Base-by-base conservation (phyloP, 2,888 invertebrate species). In the Clitarchus hookeri region DNA sequence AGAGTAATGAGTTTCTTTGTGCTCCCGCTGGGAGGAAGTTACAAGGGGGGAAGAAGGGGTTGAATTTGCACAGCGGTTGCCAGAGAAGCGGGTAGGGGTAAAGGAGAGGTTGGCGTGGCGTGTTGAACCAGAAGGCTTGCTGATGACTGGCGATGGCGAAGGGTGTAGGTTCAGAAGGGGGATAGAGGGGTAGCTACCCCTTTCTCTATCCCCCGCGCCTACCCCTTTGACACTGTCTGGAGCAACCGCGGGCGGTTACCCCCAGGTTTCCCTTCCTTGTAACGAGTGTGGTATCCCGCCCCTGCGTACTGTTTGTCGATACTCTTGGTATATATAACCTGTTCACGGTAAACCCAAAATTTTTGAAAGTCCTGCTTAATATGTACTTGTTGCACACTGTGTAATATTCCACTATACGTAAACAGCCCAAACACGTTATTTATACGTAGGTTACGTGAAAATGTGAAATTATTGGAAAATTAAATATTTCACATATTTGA, bases 1-100 rank as follows among this genome's bases (percentile, higher is more conserved):
- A 65, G 65, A 65, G 65, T 65, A 65, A 65, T 65, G 65, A 65
- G 65, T 65, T 65, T 65, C 65, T 65, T 65, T 65, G 65, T 65
- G 65, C 65, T 65, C 65, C 19, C 65, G 65, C 65, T 9, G 65
- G 23, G 23, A 6, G 65, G 65, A 11, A 65, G 65, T n/a, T n/a
- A n/a, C n/a, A n/a, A n/a, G 48, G 13, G 48, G 48, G 48, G 48
- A 13, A 13, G 48, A 13, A 48, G 53, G 53, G 65, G 65, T 19
- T 16, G 65, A n/a, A 65, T 65, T 65, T 65, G 65, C 65, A 65
- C 48, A 48, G 12, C 48, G 48, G 48, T 13, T 48, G 48, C 16
- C 48, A 6, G 16, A 16, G 48, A 16, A 16, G 48, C 36, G 36
- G 36, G 48, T 2, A 48, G n/a, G n/a, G 65, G 19, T 11, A n/a